These are phyloP conservation scores for Mormyrus proboscirostris DNA, from an alignment of 2,797 vertebrate species.

Conservation along the genomic window DNA sequence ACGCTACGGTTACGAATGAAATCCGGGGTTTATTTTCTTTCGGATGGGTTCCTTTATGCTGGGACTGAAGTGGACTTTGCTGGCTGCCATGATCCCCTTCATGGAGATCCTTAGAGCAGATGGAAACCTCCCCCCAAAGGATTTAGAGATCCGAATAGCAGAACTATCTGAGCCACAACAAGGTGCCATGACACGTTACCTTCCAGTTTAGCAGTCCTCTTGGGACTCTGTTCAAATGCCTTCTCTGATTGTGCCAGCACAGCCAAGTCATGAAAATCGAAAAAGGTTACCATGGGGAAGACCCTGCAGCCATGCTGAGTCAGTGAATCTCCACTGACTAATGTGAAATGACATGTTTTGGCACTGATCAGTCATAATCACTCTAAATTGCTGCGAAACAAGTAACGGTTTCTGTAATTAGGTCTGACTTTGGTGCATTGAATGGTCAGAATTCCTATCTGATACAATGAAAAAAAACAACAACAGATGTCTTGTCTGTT, in stretches of 20 bases:
- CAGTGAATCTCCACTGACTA: neutral
- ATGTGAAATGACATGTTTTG: conserved; percentile 11
- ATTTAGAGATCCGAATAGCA: neutral
- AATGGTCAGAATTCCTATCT: neutral
- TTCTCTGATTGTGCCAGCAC: neutral
- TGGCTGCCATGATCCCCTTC: neutral
- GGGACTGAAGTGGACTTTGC: neutral
- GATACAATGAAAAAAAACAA: conserved; percentile 11
- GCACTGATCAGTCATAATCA: conserved; percentile 16
- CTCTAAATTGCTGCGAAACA: conserved; percentile 20
- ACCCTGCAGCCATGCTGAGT: neutral
- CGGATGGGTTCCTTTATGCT: neutral
- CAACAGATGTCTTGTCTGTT: conserved; percentile 11
- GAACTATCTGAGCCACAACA: neutral
- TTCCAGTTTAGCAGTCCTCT: neutral
- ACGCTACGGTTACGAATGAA: neutral
- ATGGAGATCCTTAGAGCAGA: neutral
- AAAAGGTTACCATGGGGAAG: neutral
- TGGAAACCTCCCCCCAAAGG: neutral
- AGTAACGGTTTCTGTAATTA: conserved; percentile 14
- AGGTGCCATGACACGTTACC: neutral
- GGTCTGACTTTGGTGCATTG: neutral
- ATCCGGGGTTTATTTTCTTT: neutral
- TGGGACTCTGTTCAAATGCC: neutral
- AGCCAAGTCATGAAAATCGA: neutral